Evolutionary conservation across 2,888 invertebrate species (phyloP).

Genomic region (Drosophila eohydei): DNA sequence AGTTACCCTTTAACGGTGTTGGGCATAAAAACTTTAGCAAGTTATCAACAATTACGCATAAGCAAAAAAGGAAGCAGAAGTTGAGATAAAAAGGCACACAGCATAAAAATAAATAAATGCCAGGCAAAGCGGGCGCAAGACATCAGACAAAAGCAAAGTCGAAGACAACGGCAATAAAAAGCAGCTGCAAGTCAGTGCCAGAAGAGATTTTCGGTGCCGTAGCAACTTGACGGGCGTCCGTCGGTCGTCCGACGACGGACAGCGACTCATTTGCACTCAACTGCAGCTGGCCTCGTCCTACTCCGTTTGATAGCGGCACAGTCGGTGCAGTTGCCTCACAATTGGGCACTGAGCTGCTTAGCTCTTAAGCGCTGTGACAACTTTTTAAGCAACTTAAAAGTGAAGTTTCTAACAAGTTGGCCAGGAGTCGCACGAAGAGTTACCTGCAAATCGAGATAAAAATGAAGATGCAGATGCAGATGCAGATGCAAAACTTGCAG

Average conservation of each 20-base stretch:
- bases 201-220: slow-evolving; percentile 43
- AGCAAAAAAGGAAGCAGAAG: slow-evolving; percentile 63
- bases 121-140: slow-evolving; percentile 42
- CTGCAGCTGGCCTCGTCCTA: slow-evolving; percentile 47
- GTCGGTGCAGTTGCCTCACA: slow-evolving; percentile 39
- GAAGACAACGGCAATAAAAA: slow-evolving; percentile 65
- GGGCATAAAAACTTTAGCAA: slow-evolving; percentile 62
- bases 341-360: slow-evolving; percentile 68
- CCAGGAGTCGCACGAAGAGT: slow-evolving; percentile 42
- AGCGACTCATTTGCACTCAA: slow-evolving; percentile 64
- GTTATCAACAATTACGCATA: slow-evolving; percentile 79
- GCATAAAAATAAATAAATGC: slow-evolving; percentile 74
- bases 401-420: slow-evolving; percentile 59
- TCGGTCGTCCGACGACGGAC: slow-evolving; percentile 20
- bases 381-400: slow-evolving; percentile 78
- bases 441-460: slow-evolving; percentile 49
- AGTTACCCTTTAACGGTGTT: slow-evolving; percentile 28
- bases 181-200: slow-evolving; percentile 73
- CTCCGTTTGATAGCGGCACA: slow-evolving; percentile 14
- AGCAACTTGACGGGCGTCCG: slow-evolving; percentile 34
- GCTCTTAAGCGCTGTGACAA: slow-evolving; percentile 78
- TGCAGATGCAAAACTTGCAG: slow-evolving; percentile 25
- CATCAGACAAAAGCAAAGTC: slow-evolving; percentile 46
- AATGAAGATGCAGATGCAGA: slow-evolving; percentile 10
- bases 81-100: slow-evolving; percentile 49